Base-by-base conservation (phyloP, 1,140 invertebrate genomes). In the Cyclina sinensis region DNA sequence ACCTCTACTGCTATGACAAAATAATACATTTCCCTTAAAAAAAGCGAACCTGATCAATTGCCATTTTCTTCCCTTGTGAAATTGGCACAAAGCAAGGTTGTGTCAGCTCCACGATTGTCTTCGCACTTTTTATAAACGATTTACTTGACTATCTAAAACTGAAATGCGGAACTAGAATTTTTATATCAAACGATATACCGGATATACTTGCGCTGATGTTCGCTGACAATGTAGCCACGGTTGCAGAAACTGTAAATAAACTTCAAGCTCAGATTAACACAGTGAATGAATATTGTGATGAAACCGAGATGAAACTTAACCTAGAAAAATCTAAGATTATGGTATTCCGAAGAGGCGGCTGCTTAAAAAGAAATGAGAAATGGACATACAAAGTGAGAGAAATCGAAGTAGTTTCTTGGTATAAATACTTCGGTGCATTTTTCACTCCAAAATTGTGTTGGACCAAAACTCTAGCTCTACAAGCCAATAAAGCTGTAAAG, bases 371-470 rank as follows among this genome's bases (percentile, higher is more conserved):
- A 32, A 43, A 74, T 32, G 43, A 83, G 24, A 43, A 27, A 68
- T 83, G 81, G 81, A 27, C 24, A 2, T 74, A 35, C 51, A 54
- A 76, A 14, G 46, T 32, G 24, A 59, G 5, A 43, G 18, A 27
- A 37, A 24, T 85, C 18, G 83, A 85, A n/a, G 68, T 73, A 4
- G 83, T 74, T 4, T 46, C 83, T 11, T 35, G 27, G 9, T 85
- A 85, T 43, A 85, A 85, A 39, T 85, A 85, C 43, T 59, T 85
- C 35, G 68, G 83, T 54, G 2, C 32, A 35, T 57, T 57, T 2
- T 85, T 85, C 39, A 74, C 83, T 2, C 83, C 83, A 2, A 85
- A 85, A 43, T 24, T 85, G 27, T 30, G 39, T 54, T 85, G 83
- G 65, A 32, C 70, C 2, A 32, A 11, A 18, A 57, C 68, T 11